Evolutionary conservation across 2,113 vertebrate species (phyloP).

Genomic region (Synchiropus splendidus): DNA sequence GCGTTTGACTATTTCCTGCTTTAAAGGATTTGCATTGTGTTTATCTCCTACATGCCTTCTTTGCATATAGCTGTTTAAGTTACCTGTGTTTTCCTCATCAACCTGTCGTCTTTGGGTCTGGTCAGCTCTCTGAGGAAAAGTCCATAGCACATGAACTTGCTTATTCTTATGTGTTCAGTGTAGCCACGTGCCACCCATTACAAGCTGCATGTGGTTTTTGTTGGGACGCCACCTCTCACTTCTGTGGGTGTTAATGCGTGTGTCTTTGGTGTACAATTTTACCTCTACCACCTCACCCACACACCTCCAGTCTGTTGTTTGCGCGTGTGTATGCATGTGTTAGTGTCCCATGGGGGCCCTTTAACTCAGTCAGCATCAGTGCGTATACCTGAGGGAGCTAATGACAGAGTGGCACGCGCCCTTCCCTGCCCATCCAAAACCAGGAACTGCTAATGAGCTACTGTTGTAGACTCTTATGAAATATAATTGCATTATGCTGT

Average conservation of each 20-base stretch:
- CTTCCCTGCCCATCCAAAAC: slow-evolving; percentile 66
- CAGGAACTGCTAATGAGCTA: slow-evolving; percentile 88
- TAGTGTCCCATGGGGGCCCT: slow-evolving; percentile 35
- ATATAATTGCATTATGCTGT: slow-evolving; percentile 91
- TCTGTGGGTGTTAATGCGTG: slow-evolving; percentile 33
- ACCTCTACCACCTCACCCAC: slow-evolving; percentile 11
- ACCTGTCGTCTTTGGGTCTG: no score
- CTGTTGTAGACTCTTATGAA: slow-evolving; percentile 95
- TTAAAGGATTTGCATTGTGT: no score
- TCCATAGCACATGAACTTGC: no score
- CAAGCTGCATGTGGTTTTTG: slow-evolving; percentile 49
- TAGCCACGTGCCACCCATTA: slow-evolving; percentile 15
- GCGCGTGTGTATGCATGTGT: slow-evolving; percentile 10
- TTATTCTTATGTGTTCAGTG: slow-evolving; percentile 1
- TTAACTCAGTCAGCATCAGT: slow-evolving; percentile 63
- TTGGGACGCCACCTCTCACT: slow-evolving; percentile 33
- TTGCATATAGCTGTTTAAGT: no score
- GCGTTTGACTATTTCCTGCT: no score
- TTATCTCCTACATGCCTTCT: no score
- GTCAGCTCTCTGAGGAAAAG: no score
- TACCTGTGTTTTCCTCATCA: no score
- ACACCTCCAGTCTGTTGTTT: slow-evolving; percentile 20
- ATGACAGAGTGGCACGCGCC: slow-evolving; percentile 53
- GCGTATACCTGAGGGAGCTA: slow-evolving; percentile 63
- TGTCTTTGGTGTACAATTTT: slow-evolving; percentile 30